Base-by-base conservation (phyloP, 2,113 vertebrate genomes). In the Centropus bengalensis region DNA sequence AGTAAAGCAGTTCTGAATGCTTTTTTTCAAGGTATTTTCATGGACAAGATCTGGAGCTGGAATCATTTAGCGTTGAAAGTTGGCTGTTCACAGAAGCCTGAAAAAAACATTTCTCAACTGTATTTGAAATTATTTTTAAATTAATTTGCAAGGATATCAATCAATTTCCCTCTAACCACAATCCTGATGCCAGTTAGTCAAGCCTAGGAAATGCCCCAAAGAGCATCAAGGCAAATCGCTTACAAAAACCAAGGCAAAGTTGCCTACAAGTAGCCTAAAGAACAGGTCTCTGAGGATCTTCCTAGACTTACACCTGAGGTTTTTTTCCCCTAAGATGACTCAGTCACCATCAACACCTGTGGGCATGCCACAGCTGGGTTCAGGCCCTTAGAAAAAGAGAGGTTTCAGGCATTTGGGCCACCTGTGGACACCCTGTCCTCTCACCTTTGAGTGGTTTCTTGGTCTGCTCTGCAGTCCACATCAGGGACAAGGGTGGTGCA, bases 41-140 rank as follows among this genome's bases (percentile, higher is more conserved):
- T 24, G 68, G 26, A 83, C 86, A 88, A 71, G 19, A 44, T 75
- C 73, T 84, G 66, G 60, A 95, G 58, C 69, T 17, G n/a, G 52
- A 80, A 92, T 58, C 8, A 62, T 42, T 56, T 79, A 60, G 15
- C 36, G 64, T 20, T 60, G 81, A 90, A 90, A 91, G 22, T 32
- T 10, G 0, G 1, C 52, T 92, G 16, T 51, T 90, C 80, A 58
- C 30, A 55, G 60, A 47, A 93, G 82, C 76, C 80, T 93, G 60
- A 75, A 91, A 86, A 94, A 63, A 49, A 49, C 19, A 82, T 60
- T 83, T 86, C 76, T 56, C 80, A 93, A 78, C 30, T 54, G 19
- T 45, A 74, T 96, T 96, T 88, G 77, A 94, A 96, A 93, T 68
- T 60, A 93, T 78, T 96, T 94, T 93, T 89, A 62, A 91, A 88